Base-by-base conservation (phyloP, 2,888 invertebrate genomes). In the Phragmatobia fuliginosa region DNA sequence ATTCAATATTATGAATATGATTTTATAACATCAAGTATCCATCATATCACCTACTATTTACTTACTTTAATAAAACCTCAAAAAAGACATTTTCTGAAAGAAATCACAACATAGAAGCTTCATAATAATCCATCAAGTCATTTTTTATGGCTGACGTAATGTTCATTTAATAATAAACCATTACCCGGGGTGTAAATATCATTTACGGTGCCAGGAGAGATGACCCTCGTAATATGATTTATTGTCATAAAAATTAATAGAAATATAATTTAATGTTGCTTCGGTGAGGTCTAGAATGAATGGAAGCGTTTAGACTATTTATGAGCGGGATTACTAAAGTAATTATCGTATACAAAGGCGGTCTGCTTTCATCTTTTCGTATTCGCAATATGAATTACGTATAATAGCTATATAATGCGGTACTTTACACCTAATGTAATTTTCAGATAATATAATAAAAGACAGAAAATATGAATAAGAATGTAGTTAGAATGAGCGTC, bases 111-210 rank as follows among this genome's bases (percentile, higher is more conserved):
- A 36, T 52, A 52, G 36, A 11, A 36, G 25, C 10, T 28, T 31
- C 31, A 59, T 59, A 45, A 31, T 41, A 28, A 31, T 58, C 25
- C 32, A 68, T 59, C 45, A 18, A 33, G 59, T 56, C 16, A 63
- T 28, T 45, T 68, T 68, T 64, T 52, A 68, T 68, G 60, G 60
- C 49, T 45, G 64, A 65, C 25, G 64, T 65, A 64, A 69, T 69
- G 36, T 52, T 69, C 60, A 64, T 69, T 69, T 64, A 60, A 65
- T 60, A 64, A 60, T 25, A 49, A 60, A 64, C 59, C 68, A 64
- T 64, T 69, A 63, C 58, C 31, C 32, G 33, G 59, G 64, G 31
- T 18, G 49, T 49, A 33, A 45, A 69, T 49, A 63, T 65, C 60
- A 65, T 69, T 65, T 60, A 69, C 36, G 64, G 52, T 36, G 60